Evolutionary conservation across 2,888 invertebrate species (phyloP).

Genomic region (Apotomis betuletana): DNA sequence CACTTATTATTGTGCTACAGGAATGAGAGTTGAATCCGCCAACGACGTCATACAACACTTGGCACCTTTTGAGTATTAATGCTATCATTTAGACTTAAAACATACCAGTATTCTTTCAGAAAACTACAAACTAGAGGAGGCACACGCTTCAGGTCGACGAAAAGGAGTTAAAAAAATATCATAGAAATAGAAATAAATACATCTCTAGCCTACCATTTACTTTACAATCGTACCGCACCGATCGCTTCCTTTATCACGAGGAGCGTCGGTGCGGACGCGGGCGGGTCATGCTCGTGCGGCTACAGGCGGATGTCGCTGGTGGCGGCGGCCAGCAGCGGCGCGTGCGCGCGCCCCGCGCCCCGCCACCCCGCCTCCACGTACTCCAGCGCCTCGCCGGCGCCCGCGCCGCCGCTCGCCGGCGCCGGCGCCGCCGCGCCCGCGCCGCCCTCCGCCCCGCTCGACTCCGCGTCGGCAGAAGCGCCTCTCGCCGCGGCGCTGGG

Average conservation of each 20-base stretch:
- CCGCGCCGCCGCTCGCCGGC: conserved; percentile 18
- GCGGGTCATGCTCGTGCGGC: conserved; percentile 39
- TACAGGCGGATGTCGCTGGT: conserved; percentile 70
- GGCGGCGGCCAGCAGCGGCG: conserved; percentile 61
- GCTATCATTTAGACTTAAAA: conserved; percentile 62
- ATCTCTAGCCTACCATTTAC: conserved; percentile 53
- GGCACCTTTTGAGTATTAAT: conserved; percentile 79
- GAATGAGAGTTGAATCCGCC: conserved; percentile 70
- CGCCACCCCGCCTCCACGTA: conserved; percentile 47
- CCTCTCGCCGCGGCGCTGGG: conserved; percentile 41
- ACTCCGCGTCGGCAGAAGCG: conserved; percentile 42
- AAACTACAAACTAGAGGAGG: conserved; percentile 70
- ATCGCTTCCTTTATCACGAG: conserved; percentile 36
- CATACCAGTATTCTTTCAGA: conserved; percentile 60
- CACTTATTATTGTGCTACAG: conserved; percentile 72
- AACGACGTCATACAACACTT: conserved; percentile 63
- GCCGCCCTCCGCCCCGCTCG: conserved; percentile 39
- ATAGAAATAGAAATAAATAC: conserved; percentile 64
- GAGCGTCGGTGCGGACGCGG: conserved; percentile 34
- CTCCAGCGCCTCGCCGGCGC: conserved; percentile 42
- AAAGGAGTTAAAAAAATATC: conserved; percentile 70
- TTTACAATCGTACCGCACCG: conserved; percentile 48
- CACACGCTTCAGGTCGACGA: conserved; percentile 74
- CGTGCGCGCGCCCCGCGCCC: conserved; percentile 44
- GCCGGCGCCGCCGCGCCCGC: conserved; percentile 35